Evolutionary conservation across 2,113 vertebrate species (phyloP).

Genomic region (Geococcyx californianus): DNA sequence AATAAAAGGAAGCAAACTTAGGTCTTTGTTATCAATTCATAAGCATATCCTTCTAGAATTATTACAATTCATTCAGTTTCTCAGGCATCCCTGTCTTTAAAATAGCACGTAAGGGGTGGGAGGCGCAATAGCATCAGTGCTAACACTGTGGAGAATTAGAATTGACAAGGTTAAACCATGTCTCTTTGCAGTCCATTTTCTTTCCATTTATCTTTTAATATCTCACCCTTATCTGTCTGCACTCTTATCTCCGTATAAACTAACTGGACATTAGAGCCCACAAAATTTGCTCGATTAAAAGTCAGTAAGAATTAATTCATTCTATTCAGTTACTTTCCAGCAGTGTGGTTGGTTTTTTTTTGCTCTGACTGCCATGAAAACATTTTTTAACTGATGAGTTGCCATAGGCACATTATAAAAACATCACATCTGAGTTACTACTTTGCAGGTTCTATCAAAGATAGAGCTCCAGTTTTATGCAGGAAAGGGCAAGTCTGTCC

Average conservation of each 20-base stretch:
- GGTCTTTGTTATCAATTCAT: not conserved
- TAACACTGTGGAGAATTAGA: not conserved
- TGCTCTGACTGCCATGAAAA: not conserved
- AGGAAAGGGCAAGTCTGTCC: not conserved
- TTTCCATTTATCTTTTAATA: not conserved
- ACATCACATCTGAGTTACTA: not conserved
- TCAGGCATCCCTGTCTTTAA: not conserved
- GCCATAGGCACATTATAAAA: not conserved
- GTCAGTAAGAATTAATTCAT: not conserved
- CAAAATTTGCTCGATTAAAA: not conserved
- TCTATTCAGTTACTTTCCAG: not conserved
- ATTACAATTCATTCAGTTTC: not conserved
- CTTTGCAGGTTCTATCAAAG: constrained; percentile 2
- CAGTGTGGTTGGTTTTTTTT: not conserved
- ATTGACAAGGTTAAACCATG: not conserved
- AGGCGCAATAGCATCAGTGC: not conserved
- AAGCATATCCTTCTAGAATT: not conserved
- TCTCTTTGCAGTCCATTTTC: not conserved
- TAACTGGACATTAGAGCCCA: not conserved
- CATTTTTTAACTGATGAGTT: not conserved
- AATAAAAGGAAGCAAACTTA: not conserved
- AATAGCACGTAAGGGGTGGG: not conserved
- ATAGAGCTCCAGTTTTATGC: not conserved
- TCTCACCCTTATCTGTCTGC: not conserved
- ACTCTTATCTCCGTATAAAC: not conserved